These are phyloP conservation scores for Phrynocephalus forsythii DNA, from an alignment of 2,797 vertebrate species.

Conservation along the genomic window DNA sequence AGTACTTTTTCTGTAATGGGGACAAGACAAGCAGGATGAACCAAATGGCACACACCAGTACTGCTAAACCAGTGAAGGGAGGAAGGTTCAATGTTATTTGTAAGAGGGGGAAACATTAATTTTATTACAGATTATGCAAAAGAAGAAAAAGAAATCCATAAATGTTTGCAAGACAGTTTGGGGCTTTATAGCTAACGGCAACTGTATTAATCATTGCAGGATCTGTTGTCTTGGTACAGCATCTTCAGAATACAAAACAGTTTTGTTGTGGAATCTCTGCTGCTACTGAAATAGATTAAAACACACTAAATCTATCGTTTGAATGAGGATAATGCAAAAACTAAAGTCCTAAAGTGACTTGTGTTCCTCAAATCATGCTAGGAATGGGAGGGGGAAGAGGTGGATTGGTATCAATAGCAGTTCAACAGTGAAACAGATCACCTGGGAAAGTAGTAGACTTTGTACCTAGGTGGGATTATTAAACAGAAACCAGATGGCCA, in stretches of 20 bases:
- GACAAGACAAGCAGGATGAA: slow-evolving; percentile 1
- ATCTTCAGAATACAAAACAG: background rate
- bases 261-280: background rate
- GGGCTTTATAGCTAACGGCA: background rate
- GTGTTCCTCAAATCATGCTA: background rate
- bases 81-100: background rate
- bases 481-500: no score
- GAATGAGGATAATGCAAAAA: background rate
- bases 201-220: background rate
- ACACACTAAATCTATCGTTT: background rate
- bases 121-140: background rate
- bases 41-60: background rate
- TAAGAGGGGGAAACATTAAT: background rate
- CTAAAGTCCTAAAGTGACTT: background rate
- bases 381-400: background rate
- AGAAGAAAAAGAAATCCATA: background rate
- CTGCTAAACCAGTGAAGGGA: background rate
- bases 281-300: background rate
- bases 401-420: background rate
- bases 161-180: background rate
- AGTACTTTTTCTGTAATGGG: background rate
- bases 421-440: no score
- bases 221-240: background rate
- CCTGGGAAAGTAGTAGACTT: no score
- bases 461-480: no score